Conservation (phyloP, 2,888 invertebrate genomes). For the Prosapia bicincta region DNA sequence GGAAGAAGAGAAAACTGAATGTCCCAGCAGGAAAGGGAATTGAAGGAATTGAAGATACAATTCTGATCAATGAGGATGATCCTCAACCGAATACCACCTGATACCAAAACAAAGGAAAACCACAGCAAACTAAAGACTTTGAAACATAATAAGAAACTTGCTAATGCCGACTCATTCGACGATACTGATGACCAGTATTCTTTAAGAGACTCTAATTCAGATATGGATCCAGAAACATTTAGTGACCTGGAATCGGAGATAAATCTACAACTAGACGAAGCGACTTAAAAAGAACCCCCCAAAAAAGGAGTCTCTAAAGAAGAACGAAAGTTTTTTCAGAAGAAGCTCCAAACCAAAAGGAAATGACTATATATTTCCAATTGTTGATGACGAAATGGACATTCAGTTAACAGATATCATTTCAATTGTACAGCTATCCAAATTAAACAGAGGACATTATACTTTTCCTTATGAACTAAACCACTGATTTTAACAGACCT, state of each 20-base stretch:
- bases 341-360: background rate
- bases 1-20: conserved; percentile 1
- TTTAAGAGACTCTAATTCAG: background rate
- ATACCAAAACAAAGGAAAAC: background rate
- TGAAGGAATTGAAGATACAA: background rate
- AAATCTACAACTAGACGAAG: conserved; percentile 5
- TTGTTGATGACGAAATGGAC: conserved; percentile 4
- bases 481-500: background rate
- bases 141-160: background rate
- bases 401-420: background rate
- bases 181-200: background rate
- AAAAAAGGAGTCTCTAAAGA: background rate
- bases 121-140: conserved; percentile 3
- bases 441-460: background rate
- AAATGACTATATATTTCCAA: conserved; percentile 5
- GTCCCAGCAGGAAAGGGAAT: background rate
- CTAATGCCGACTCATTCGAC: background rate
- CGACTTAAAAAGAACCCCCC: background rate
- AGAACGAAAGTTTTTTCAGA: background rate
- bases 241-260: conserved; percentile 11
- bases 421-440: conserved; percentile 2
- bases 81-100: background rate
- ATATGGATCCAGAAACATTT: conserved; percentile 13
- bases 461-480: background rate
- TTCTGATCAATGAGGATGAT: background rate